A percentile compares a stretch with the other conserved stretches of the same genome.
These are phyloP conservation scores for Bos javanicus DNA, from an alignment of 2,113 vertebrate species.

Conservation along the genomic window DNA sequence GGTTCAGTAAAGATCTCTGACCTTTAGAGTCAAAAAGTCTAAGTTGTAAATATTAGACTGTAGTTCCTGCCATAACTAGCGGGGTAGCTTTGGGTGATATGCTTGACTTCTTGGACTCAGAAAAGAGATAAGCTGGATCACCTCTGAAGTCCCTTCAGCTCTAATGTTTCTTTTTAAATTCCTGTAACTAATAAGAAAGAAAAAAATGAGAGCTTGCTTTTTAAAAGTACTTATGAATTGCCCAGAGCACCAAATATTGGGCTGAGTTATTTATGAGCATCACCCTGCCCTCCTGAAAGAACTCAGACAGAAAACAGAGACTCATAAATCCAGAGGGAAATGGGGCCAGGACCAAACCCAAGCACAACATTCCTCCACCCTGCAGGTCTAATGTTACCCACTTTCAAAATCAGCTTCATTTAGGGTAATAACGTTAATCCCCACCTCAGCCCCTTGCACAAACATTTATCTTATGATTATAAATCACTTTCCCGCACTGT, in stretches of 20 bases:
- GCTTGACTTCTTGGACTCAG: neutral
- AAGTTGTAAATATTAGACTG: neutral
- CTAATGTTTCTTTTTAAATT: neutral
- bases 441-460: too few relatives aligned
- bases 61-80: rapidly evolving
- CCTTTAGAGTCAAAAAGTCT: neutral
- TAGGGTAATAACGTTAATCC: neutral
- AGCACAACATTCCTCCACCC: neutral
- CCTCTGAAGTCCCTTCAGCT: neutral
- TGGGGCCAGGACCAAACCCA: neutral
- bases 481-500: neutral
- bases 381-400: too few relatives aligned
- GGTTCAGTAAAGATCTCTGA: neutral
- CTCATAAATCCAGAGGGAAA: neutral
- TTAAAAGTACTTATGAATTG: neutral
- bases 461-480: neutral
- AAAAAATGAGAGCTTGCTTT: neutral
- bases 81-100: too few relatives aligned
- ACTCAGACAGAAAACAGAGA: neutral
- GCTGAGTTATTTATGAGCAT: neutral
- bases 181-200: neutral
- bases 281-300: neutral
- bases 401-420: neutral
- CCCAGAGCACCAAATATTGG: neutral
- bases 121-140: neutral